These are phyloP conservation scores for Neopelma chrysocephalum DNA, from an alignment of 2,797 vertebrate species.

Conservation along the genomic window DNA sequence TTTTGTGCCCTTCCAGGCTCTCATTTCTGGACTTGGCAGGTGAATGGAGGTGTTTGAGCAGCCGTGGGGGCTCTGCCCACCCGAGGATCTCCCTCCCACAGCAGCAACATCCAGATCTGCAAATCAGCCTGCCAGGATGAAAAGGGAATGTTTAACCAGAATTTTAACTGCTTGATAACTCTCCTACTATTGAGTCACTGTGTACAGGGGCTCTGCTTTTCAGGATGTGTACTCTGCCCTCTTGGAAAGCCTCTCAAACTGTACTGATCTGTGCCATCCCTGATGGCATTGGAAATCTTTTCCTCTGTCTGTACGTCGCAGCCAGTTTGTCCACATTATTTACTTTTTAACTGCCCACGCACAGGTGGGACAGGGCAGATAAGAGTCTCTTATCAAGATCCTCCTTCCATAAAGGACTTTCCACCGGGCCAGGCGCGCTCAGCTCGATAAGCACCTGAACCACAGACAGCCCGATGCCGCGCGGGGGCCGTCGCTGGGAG, in stretches of 20 bases:
- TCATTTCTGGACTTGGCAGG: background rate
- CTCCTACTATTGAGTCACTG: background rate
- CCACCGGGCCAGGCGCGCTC: accelerated
- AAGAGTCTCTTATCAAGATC: background rate
- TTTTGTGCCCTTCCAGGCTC: background rate
- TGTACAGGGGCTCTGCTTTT: background rate
- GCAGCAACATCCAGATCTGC: background rate
- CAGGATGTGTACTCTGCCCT: background rate
- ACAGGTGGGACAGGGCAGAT: background rate
- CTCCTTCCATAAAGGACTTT: conserved; percentile 28
- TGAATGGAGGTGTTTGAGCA: background rate
- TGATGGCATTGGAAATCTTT: background rate
- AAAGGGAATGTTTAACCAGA: background rate
- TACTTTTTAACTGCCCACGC: background rate
- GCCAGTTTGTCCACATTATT: background rate
- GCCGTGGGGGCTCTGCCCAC: background rate
- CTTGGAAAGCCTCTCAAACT: background rate
- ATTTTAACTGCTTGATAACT: background rate
- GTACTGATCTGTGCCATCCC: accelerated
- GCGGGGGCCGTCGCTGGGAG: accelerated
- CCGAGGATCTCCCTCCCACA: accelerated
- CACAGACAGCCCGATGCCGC: background rate
- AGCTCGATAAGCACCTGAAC: background rate
- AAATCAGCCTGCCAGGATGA: background rate
- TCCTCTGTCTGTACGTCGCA: background rate